Conservation (phyloP, 2,797 vertebrate genomes). For the Argentina silus region DNA sequence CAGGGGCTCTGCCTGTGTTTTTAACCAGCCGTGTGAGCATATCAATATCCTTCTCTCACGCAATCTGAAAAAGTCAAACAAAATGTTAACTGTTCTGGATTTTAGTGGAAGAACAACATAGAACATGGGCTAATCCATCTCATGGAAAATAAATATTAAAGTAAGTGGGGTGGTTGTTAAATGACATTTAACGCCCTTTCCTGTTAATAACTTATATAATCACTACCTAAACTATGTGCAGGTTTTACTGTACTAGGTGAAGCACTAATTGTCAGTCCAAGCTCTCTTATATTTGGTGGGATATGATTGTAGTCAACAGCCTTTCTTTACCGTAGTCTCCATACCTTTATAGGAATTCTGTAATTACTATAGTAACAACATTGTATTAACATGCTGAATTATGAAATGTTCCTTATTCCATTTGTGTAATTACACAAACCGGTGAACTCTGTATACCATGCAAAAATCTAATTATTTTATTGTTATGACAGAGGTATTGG, state of each 20-base stretch:
- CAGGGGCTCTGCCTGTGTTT: constrained; percentile 25
- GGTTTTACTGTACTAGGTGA: no score
- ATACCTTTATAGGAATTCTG: no score
- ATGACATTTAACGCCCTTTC: constrained; percentile 18
- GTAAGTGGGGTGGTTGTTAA: constrained; percentile 42
- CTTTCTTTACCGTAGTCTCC: no score
- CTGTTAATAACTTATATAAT: no score
- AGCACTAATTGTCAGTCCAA: not conserved
- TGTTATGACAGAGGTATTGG: no score
- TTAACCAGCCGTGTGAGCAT: constrained; percentile 13
- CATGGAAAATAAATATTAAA: constrained; percentile 33
- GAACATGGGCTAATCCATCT: constrained; percentile 32
- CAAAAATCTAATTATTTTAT: no score
- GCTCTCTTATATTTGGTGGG: constrained; percentile 6
- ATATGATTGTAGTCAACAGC: not conserved
- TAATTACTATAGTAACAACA: no score
- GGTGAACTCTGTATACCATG: no score
- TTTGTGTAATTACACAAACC: no score
- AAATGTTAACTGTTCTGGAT: constrained; percentile 40
- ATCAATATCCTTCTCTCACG: constrained; percentile 47
- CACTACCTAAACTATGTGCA: no score
- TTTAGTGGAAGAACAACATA: constrained; percentile 13
- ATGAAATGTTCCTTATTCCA: no score
- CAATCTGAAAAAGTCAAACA: constrained; percentile 42
- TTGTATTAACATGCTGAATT: no score